phyloP scores from a whole-genome alignment of 2,113 vertebrate genomes.

The Peromyscus californicus region DNA sequence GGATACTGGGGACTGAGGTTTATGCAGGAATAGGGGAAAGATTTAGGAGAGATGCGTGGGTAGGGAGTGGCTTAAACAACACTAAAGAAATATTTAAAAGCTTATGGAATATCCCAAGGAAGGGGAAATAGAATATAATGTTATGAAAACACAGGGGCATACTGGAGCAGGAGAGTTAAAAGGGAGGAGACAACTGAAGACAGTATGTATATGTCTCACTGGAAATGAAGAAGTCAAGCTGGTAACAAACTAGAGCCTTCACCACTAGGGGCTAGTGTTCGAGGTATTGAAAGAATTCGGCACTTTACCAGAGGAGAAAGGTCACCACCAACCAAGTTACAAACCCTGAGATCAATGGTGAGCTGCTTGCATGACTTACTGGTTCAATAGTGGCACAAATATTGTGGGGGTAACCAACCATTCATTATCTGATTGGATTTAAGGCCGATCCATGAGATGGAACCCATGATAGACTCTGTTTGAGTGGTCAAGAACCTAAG shows the following conservation, averaged over 20 bases:
- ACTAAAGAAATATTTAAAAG: not conserved
- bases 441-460: rapidly evolving
- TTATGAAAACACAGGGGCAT: not conserved
- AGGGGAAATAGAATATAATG: not conserved
- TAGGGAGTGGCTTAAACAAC: not conserved
- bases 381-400: not conserved
- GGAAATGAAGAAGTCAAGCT: not conserved
- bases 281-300: not conserved
- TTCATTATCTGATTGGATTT: not conserved
- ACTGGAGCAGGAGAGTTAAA: not conserved
- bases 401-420: not conserved
- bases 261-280: not conserved
- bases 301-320: not conserved
- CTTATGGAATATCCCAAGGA: too few species aligned
- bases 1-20: not conserved
- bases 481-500: not conserved
- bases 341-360: not conserved
- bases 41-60: not conserved
- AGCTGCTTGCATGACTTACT: not conserved
- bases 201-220: not conserved
- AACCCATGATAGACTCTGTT: not conserved
- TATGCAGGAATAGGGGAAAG: not conserved
- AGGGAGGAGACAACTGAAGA: not conserved
- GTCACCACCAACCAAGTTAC: not conserved
- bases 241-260: not conserved